Evolutionary conservation across 2,113 vertebrate species (phyloP), one percentile per base, ranked within the genome.

Genomic region (Suncus etruscus): DNA sequence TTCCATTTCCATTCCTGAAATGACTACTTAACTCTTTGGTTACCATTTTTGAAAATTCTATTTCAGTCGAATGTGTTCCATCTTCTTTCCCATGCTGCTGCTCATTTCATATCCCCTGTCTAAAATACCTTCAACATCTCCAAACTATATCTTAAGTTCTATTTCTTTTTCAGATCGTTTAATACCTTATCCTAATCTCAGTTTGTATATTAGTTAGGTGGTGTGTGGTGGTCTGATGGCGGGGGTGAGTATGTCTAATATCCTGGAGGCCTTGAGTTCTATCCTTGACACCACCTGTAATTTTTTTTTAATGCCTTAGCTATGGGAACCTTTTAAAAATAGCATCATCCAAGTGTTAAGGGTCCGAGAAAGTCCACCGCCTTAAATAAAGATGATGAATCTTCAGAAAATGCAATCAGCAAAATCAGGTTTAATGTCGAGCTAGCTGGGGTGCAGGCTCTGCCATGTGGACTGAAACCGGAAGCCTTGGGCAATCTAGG

Each of bases 131-230:
- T 90, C 25, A 45, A 11, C 0, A 27, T 61, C 39, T 58, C 69
- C 48, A 48, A 20, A 20, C 51, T 50, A 48, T 78, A 24, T 48
- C 88, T n/a, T n/a, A n/a, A n/a, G n/a, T n/a, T n/a, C n/a, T n/a
- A n/a, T n/a, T n/a, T n/a, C n/a, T n/a, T n/a, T 54, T 22, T 50
- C 9, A 31, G 1, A 39, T 45, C 11, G 14, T 47, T 86, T 70
- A 83, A 77, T 11, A 54, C 25, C 58, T 31, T 83, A 54, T 31
- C 70, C 39, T 32, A 90, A 22, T 50, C 3, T 87, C 29, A 24
- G 7, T 75, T 86, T 83, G 27, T 73, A 2, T 75, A 48, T 75
- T 74, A 25, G 27, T 66, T 83, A 91, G 77, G 27, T 86, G 75
- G 50, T 24, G 39, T 83, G 45, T 79, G 29, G 24, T 70, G 8